Evolutionary conservation across 2,797 vertebrate species (phyloP).

Genomic region (Chiloscyllium punctatum): DNA sequence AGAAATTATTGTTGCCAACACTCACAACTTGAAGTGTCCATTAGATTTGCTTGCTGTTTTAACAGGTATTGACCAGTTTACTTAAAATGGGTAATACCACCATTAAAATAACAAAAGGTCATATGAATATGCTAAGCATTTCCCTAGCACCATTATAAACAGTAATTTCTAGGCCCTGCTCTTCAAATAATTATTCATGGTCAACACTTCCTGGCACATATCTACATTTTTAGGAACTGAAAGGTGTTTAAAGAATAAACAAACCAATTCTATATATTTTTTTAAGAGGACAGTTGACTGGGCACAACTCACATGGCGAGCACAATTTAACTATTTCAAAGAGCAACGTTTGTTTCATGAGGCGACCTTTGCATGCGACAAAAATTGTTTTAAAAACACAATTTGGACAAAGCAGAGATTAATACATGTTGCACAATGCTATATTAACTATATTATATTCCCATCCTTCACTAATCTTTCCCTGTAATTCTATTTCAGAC

Average conservation of each 20-base stretch:
- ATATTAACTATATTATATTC: constrained; percentile 29
- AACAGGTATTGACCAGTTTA: background rate
- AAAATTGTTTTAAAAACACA: background rate
- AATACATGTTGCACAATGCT: constrained; percentile 30
- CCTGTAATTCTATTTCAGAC: constrained; percentile 15
- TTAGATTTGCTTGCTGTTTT: background rate
- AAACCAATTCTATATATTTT: background rate
- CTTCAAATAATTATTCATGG: background rate
- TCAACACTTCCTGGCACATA: background rate
- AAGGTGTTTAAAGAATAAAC: background rate
- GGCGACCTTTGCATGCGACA: background rate
- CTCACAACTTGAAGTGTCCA: background rate
- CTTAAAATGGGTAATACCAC: background rate
- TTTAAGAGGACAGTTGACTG: background rate
- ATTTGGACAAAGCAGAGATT: constrained; percentile 23
- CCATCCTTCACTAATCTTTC: constrained; percentile 36
- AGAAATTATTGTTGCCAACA: background rate
- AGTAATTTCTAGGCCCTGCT: background rate
- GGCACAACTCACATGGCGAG: constrained; percentile 2
- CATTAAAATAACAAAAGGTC: background rate
- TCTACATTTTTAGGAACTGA: background rate
- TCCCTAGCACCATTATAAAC: background rate
- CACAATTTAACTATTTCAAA: background rate
- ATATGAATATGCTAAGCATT: background rate
- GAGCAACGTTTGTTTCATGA: background rate